Base-by-base conservation (phyloP, 2,888 invertebrate species). In the Nemapogon koenigi region DNA sequence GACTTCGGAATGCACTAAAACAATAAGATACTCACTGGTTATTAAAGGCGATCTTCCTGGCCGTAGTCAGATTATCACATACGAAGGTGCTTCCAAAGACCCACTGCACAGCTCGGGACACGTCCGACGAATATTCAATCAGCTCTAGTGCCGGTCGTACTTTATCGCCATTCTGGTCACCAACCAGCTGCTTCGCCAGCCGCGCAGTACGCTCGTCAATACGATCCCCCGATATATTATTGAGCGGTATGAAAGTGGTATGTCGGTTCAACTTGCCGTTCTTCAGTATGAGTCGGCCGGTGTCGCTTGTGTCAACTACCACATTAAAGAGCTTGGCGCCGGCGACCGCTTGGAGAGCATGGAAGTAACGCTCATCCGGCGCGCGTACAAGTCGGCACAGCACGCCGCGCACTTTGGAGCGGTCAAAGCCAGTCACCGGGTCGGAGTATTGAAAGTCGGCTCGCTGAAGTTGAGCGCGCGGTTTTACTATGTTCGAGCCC, bases 251-350 rank as follows among this genome's bases (percentile, higher is more conserved):
- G 57, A 97, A 86, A 39, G 95, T 97, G 38, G 89, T 88, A 41
- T 96, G 83, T 13, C 83, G 73, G 59, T 87, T 87, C 41, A 98
- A 76, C 47, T 89, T 83, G 0, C 96, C 96, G 42, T 83, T 82
- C 67, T 94, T 85, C 39, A 99, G 80, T 44, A 99, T 78, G 58
- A 88, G 83, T 64, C 94, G 94, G 52, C 91, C 89, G 0, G 93
- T 91, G 37, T 80, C 75, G 56, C 95, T 94, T 30, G 87, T 89
- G 57, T 96, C 93, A 22, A 95, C 93, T 35, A 97, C 88, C 41
- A 97, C 89, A 72, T 95, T 92, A 70, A 89, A 94, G 16, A 97
- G 63, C 93, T 96, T 85, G 42, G 89, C 91, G 4, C 94, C 94
- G 11, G 92, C 94, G 6, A 89, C 88, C 13, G 89, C 87, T 62